phyloP scores from a whole-genome alignment of 2,888 invertebrate genomes.

The Chirona hameri region DNA sequence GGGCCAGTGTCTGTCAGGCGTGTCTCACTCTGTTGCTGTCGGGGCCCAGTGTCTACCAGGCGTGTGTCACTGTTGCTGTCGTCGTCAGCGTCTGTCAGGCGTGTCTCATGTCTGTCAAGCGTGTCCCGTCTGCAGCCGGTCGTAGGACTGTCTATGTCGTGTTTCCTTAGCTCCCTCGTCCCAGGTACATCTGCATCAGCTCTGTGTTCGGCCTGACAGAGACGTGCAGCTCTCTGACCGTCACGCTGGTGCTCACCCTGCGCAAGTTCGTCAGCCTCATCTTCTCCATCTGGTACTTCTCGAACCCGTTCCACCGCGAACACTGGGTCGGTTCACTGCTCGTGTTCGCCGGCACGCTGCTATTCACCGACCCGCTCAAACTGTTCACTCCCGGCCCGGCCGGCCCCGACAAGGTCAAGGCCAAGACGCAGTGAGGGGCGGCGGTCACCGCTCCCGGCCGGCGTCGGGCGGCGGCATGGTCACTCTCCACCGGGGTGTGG shows the following conservation, averaged over 20 bases:
- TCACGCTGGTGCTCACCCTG: conserved; percentile 91
- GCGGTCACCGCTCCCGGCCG: not conserved
- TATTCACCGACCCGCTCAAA: conserved; percentile 69
- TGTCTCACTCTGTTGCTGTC: too few species aligned
- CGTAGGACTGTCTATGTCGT: too few species aligned
- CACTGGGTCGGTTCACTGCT: conserved; percentile 88
- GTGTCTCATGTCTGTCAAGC: too few species aligned
- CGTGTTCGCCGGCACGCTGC: conserved; percentile 87
- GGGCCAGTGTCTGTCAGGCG: too few species aligned
- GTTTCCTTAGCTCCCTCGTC: not conserved
- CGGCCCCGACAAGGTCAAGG: not conserved
- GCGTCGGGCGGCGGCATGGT: not conserved
- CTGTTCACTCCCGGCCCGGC: conserved; percentile 28
- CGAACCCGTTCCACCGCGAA: conserved; percentile 83
- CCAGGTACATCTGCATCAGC: conserved; percentile 79
- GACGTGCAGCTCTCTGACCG: conserved; percentile 87
- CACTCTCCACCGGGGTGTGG: not conserved
- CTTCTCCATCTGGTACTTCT: conserved; percentile 92
- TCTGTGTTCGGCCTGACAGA: conserved; percentile 92
- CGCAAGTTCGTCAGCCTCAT: conserved; percentile 91
- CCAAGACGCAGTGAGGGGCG: not conserved
- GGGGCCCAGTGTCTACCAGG: too few species aligned
- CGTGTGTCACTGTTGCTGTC: too few species aligned
- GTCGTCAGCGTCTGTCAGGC: too few species aligned
- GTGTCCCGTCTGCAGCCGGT: too few species aligned